Percentiles rank a stretch among this genome's conserved stretches.
Conservation (phyloP, 2,797 vertebrate species). For the Lateolabrax maculatus region DNA sequence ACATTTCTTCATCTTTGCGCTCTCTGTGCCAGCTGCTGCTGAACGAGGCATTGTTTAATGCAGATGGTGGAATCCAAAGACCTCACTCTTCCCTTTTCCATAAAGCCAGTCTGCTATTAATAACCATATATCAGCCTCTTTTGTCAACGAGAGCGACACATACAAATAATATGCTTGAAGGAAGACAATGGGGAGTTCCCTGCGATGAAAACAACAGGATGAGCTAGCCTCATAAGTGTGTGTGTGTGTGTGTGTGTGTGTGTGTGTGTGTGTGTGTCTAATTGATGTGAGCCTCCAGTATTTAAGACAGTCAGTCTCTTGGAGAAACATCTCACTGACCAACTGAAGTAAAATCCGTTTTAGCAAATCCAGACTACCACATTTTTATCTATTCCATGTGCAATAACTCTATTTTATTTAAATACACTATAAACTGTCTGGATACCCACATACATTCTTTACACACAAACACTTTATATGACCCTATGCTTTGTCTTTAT, state of each 20-base stretch:
- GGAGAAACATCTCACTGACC: constrained; percentile 34
- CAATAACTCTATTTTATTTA: background rate
- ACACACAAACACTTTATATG: no score
- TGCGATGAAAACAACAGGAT: constrained; percentile 85
- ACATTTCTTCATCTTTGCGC: constrained; percentile 28
- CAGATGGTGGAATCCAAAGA: constrained; percentile 77
- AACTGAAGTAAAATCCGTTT: constrained; percentile 7
- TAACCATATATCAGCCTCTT: constrained; percentile 81
- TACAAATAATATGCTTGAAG: constrained; percentile 77
- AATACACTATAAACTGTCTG: background rate
- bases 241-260: constrained; percentile 37
- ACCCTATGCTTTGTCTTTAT: background rate
- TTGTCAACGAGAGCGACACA: constrained; percentile 82
- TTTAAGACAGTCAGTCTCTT: constrained; percentile 1
- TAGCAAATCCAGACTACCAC: no score
- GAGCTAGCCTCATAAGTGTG: constrained; percentile 51
- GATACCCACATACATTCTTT: background rate
- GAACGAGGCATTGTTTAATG: constrained; percentile 79
- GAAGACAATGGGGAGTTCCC: constrained; percentile 84
- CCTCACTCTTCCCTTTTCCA: constrained; percentile 81
- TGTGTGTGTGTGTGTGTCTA: constrained; percentile 23
- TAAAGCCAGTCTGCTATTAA: constrained; percentile 80
- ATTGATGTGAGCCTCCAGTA: constrained; percentile 30
- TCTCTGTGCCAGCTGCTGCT: constrained; percentile 71
- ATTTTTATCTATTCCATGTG: background rate